Conservation (phyloP, 2,797 vertebrate species). For the Acropternis orthonyx region DNA sequence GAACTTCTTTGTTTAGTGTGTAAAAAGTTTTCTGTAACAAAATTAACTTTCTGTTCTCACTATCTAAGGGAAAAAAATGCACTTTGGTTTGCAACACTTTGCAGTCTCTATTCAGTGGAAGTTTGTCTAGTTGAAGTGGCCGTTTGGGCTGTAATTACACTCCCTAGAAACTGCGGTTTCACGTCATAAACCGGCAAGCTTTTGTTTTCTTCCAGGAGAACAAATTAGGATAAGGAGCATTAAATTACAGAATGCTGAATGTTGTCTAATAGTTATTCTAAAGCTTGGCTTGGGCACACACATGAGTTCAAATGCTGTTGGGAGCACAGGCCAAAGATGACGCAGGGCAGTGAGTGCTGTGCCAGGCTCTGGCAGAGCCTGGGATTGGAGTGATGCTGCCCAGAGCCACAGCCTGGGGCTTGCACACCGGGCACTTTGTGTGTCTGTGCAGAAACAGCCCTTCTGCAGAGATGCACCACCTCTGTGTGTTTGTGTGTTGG, state of each 20-base stretch:
- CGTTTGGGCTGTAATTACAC: background rate
- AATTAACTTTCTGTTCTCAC: background rate
- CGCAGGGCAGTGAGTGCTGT: accelerated
- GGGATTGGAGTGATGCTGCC: background rate
- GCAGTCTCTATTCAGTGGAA: conserved; percentile 42
- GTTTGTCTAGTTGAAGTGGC: background rate
- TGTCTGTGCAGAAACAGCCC: background rate
- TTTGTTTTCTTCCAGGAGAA: background rate
- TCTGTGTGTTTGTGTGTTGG: background rate
- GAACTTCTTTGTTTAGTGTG: background rate
- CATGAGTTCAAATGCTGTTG: background rate
- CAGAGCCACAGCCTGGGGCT: background rate
- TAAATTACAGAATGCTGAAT: background rate
- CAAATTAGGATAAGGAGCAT: background rate
- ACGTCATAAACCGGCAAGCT: background rate
- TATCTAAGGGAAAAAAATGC: background rate
- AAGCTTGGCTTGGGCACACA: accelerated
- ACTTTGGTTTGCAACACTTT: background rate
- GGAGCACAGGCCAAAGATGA: background rate
- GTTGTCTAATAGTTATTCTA: background rate
- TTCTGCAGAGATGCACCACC: background rate
- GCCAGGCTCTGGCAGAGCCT: background rate
- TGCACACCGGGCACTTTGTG: background rate
- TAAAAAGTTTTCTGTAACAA: background rate
- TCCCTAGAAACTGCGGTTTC: background rate